Evolutionary conservation across 2,888 invertebrate genomes (phyloP), one percentile per base, ranked within the genome.

Genomic region (Phortica okadai): DNA sequence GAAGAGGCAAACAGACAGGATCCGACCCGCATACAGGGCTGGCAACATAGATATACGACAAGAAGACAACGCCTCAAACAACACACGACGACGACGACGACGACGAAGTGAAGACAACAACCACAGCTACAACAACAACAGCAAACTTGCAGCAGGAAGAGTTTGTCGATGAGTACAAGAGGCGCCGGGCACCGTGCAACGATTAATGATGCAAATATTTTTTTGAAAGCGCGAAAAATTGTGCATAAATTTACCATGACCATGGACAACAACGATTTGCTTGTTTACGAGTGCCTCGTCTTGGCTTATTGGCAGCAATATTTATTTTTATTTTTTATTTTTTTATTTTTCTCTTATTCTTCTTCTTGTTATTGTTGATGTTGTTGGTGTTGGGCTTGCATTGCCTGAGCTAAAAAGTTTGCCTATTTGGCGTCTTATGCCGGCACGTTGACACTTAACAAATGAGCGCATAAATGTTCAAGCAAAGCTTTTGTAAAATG

Each of bases 391-490:
- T 67, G 64, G 25, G 62, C 25, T 25, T 56, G 16, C 10, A 33
- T 33, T 2, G 33, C 33, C 1, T 33, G 33, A 33, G 33, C 33
- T 33, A 33, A 33, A 33, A 14, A 50, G 50, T 50, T 50, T 14
- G 50, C 50, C 50, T 50, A 50, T 50, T 50, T 50, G 50, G 50
- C 50, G 50, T 82, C 84, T 84, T 87, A 87, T 87, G 87, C 84
- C 87, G 86, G 85, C 81, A 82, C 86, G 89, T 88, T 90, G 90
- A 90, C 90, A 90, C 90, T 90, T 90, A 90, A 90, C 90, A 90
- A 90, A 90, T 90, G 90, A 90, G 90, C 88, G 88, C 85, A 89
- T 86, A 89, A 90, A 89, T 89, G 89, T 87, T 84, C 84, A 85
- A 87, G 86, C 86, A 85, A 85, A 85, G 86, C 85, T 50, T 8